Conservation (phyloP, 2,113 vertebrate genomes). For the Gadus macrocephalus region DNA sequence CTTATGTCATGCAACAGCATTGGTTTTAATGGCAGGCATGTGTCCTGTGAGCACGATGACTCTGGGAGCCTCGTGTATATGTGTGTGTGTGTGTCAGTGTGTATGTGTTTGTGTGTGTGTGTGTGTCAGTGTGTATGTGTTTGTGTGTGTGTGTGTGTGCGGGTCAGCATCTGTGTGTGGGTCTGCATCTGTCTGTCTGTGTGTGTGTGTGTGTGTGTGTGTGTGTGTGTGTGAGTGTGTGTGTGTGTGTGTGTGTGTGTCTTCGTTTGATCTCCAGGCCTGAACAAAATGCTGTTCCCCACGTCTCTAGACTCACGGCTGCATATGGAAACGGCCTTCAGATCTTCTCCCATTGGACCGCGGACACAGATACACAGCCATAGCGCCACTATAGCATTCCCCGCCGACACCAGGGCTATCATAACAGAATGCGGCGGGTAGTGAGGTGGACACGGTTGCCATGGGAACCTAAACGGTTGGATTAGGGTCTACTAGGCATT, state of each 20-base stretch:
- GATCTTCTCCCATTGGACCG: constrained; percentile 34
- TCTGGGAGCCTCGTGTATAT: constrained; percentile 28
- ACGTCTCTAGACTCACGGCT: constrained; percentile 34
- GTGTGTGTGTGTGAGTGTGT: background rate
- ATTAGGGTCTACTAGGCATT: constrained; percentile 27
- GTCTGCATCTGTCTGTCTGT: background rate
- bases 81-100: background rate
- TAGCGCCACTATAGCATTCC: constrained; percentile 35
- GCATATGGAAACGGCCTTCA: constrained; percentile 36
- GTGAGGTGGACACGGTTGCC: constrained; percentile 41
- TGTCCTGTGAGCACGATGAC: constrained; percentile 33
- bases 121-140: background rate
- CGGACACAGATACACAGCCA: constrained; percentile 31
- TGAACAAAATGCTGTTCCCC: constrained; percentile 25
- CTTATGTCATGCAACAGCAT: constrained; percentile 47
- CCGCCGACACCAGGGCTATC: constrained; percentile 38
- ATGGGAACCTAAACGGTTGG: constrained; percentile 39
- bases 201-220: background rate
- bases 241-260: no score
- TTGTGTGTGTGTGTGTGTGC: background rate
- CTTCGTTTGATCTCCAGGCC: constrained; percentile 39
- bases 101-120: constrained; percentile 1
- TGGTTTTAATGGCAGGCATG: constrained; percentile 33
- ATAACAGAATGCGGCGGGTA: constrained; percentile 30
- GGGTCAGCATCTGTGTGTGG: background rate